Conservation (phyloP, 2,113 vertebrate species). For the Ursus arctos region DNA sequence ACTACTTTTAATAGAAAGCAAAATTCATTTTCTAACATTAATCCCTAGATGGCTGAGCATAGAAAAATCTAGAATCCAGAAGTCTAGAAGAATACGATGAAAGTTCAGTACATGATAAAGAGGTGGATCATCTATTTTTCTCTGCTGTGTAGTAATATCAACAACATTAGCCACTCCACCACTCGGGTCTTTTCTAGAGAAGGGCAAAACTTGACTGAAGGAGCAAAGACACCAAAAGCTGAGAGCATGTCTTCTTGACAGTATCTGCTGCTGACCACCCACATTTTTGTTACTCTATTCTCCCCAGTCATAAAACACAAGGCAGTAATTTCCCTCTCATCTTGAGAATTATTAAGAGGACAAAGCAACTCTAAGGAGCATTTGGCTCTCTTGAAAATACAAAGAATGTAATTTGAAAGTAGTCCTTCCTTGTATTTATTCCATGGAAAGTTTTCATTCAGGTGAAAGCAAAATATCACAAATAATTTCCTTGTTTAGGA, state of each 20-base stretch:
- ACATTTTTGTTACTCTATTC: not conserved
- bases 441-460: not conserved
- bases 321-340: not conserved
- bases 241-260: not conserved
- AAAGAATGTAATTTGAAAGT: not conserved
- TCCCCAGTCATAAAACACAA: not conserved
- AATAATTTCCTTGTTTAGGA: not conserved
- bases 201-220: not conserved
- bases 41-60: not conserved
- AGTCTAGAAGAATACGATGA: not conserved
- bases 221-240: not conserved
- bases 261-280: not conserved
- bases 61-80: not conserved
- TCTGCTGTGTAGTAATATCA: not conserved
- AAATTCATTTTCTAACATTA: not conserved
- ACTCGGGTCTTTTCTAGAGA: not conserved
- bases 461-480: not conserved
- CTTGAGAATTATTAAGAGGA: not conserved
- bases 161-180: not conserved
- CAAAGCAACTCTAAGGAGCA: not conserved
- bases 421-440: not conserved
- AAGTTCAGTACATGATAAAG: not conserved
- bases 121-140: not conserved
- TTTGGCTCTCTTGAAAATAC: not conserved
- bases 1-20: conserved; percentile 39